Conservation (phyloP, 2,888 invertebrate genomes). For the Corbicula japonica region DNA sequence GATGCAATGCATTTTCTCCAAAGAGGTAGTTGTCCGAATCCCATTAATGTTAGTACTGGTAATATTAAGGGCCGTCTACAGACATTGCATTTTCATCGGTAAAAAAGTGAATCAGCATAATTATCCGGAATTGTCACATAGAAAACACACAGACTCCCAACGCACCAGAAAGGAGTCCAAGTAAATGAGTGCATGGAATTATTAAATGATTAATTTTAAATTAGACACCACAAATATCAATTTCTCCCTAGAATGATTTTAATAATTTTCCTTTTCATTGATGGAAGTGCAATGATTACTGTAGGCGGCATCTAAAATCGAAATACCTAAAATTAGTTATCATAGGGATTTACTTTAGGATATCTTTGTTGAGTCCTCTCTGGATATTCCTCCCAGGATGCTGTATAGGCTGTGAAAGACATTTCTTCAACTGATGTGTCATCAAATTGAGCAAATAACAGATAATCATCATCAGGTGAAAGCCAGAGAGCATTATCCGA, state of each 20-base stretch:
- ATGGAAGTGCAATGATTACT: background rate
- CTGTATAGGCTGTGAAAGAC: constrained; percentile 76
- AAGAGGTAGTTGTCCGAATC: too few relatives aligned
- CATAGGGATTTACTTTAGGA: constrained; percentile 83
- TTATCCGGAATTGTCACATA: too few relatives aligned
- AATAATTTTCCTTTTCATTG: background rate
- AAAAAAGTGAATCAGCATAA: too few relatives aligned
- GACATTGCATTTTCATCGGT: too few relatives aligned
- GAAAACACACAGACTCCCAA: too few relatives aligned
- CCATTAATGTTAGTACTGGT: too few relatives aligned
- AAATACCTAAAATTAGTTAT: background rate
- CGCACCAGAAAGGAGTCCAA: too few relatives aligned
- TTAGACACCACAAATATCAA: background rate
- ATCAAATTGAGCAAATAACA: constrained; percentile 89
- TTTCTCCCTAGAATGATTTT: background rate
- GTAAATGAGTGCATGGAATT: too few relatives aligned
- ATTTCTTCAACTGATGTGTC: constrained; percentile 73
- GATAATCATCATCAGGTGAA: constrained; percentile 92
- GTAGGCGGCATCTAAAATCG: background rate
- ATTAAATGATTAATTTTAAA: background rate
- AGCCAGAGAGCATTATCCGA: constrained; percentile 96
- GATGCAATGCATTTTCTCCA: too few relatives aligned
- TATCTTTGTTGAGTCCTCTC: constrained; percentile 74
- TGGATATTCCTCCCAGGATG: constrained; percentile 73
- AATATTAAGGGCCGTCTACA: too few relatives aligned